Evolutionary conservation across 2,888 invertebrate genomes (phyloP), one percentile per base, ranked within the genome.

Genomic region (Buathra laborator): DNA sequence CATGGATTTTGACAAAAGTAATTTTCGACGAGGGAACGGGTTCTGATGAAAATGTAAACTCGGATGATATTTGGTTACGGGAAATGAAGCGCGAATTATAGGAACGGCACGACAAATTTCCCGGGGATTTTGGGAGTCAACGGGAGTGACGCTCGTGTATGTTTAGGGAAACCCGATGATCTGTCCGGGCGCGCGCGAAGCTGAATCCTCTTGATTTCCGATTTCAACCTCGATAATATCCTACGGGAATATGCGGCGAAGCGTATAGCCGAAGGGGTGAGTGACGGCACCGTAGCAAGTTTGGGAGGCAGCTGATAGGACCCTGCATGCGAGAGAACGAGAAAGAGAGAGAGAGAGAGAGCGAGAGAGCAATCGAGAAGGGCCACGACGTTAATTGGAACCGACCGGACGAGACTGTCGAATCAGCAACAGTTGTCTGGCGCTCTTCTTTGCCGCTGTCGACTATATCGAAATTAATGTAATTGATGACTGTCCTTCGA

Each of bases 361-460:
- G 68, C 51, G 64, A 62, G 70, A 44, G 59, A 12, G 44, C 19
- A 19, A 70, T 10, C 14, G 78, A 76, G 75, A 67, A 83, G 75
- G 80, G 75, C 88, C 62, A 66, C 44, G 29, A 70, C 62, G 78
- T 82, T 80, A 75, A 86, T 84, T 79, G 74, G 81, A 74, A 74
- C 67, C 51, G 83, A 78, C 66, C 71, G 72, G 82, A 81, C 83
- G 81, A 80, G 81, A 78, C 83, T 81, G 80, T 86, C 84, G 86
- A 82, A 86, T 84, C 44, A 76, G 78, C 83, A 84, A 81, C 86
- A 86, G 81, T 86, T 84, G 81, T 84, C 53, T 7, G 78, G 48
- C 59, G 53, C 46, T 24, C 71, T 64, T 62, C 16, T 5, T 37
- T 53, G 48, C 44, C 29, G 1, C 37, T 46, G 14, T 46, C 29